A percentile compares a stretch with the other conserved stretches of the same genome.
Conservation (phyloP, 1,140 invertebrate species). For the Pissodes strobi region DNA sequence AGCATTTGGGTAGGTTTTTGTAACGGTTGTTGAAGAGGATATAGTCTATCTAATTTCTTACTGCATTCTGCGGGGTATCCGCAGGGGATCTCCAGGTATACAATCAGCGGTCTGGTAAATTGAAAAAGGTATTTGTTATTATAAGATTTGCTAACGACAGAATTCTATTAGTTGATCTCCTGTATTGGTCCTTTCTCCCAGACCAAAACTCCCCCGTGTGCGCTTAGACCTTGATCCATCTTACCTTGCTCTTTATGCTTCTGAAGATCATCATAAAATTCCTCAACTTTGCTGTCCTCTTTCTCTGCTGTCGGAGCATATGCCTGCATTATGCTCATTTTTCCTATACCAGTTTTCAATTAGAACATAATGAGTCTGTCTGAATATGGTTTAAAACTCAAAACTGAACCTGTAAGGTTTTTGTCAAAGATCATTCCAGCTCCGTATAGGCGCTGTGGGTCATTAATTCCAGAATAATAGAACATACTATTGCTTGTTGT, state of each 20-base stretch:
- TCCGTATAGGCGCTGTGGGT: background rate
- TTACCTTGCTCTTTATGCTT: background rate
- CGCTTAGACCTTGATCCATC: background rate
- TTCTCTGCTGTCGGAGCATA: background rate
- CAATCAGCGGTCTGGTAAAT: background rate
- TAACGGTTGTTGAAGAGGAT: too few species aligned
- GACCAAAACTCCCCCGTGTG: background rate
- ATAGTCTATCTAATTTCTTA: too few species aligned
- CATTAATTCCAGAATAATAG: background rate
- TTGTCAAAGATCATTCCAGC: too few species aligned
- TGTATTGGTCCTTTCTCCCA: background rate
- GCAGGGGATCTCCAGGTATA: background rate
- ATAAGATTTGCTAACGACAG: background rate
- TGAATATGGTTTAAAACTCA: background rate
- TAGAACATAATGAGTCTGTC: background rate
- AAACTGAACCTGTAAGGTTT: background rate
- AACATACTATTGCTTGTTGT: too few species aligned
- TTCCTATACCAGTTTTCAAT: background rate
- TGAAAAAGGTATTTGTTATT: too few species aligned
- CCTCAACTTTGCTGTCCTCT: background rate
- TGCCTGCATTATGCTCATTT: background rate
- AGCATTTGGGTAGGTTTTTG: background rate
- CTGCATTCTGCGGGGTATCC: too few species aligned
- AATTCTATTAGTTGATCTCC: background rate
- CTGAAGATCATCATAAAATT: background rate